Conservation (phyloP, 1,140 invertebrate genomes). For the Rhopalosiphum maidis region DNA sequence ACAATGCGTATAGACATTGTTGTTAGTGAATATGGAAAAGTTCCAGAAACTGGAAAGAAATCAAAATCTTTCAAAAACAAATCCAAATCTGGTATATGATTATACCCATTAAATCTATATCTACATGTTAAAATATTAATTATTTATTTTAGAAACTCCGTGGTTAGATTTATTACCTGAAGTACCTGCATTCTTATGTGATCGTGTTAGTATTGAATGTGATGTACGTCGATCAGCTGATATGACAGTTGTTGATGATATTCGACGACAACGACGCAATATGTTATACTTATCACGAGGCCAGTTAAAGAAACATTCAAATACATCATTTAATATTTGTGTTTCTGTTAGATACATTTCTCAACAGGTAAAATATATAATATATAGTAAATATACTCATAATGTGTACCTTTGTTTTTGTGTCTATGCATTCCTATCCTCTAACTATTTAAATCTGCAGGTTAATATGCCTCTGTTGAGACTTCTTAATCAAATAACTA, state of each 20-base stretch:
- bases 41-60: conserved; percentile 58
- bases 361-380: conserved; percentile 72
- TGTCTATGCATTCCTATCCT: neutral
- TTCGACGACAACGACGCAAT: conserved; percentile 79
- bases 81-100: conserved; percentile 13
- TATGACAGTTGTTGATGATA: conserved; percentile 84
- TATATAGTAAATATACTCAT: neutral
- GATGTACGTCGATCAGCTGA: conserved; percentile 89
- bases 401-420: neutral
- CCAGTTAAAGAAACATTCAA: conserved; percentile 88
- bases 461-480: conserved; percentile 94
- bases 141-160: conserved; percentile 63
- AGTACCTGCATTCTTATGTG: conserved; percentile 89
- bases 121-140: neutral
- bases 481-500: conserved; percentile 93
- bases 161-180: conserved; percentile 75
- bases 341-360: conserved; percentile 86
- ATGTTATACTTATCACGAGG: conserved; percentile 84
- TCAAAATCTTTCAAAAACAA: conserved; percentile 36
- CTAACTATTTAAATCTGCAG: conserved; percentile 61
- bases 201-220: conserved; percentile 86
- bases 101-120: neutral
- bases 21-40: conserved; percentile 79
- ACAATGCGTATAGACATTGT: conserved; percentile 92
- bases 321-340: conserved; percentile 86